These are phyloP conservation scores for Mallotus villosus DNA, from an alignment of 2,797 vertebrate genomes.

Conservation along the genomic window DNA sequence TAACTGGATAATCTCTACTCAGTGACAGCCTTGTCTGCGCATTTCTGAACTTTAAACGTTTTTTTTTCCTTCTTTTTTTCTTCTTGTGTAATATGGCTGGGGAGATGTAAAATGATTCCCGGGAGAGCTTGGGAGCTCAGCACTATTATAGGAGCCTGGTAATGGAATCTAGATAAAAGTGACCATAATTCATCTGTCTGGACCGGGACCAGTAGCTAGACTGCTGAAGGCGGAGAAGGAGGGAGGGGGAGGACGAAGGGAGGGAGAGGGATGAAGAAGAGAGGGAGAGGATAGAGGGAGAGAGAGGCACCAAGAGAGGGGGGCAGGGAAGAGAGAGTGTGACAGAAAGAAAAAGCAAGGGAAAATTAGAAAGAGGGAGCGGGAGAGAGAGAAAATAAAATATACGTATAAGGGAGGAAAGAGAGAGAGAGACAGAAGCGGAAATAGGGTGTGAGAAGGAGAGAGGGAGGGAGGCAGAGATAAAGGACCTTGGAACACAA, in stretches of 20 bases:
- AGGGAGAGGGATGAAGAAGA: neutral
- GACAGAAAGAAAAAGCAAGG: neutral
- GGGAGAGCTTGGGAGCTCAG: constrained; percentile 33
- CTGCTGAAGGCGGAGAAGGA: neutral
- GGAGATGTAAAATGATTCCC: constrained; percentile 31
- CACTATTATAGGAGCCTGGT: constrained; percentile 34
- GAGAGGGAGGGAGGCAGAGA: neutral
- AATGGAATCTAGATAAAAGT: constrained; percentile 48
- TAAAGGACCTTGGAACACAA: neutral
- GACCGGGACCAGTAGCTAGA: constrained; percentile 28
- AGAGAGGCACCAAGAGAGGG: neutral
- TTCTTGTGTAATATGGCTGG: constrained; percentile 11
- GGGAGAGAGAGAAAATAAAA: neutral
- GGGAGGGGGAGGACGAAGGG: neutral
- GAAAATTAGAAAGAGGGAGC: neutral
- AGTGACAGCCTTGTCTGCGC: neutral
- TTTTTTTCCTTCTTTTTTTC: neutral
- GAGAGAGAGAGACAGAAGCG: no score
- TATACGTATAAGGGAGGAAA: neutral
- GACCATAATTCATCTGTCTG: constrained; percentile 47
- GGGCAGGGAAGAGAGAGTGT: neutral
- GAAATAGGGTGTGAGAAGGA: neutral
- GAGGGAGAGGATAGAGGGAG: neutral
- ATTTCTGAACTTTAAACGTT: neutral
- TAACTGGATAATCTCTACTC: neutral